Percentiles rank a stretch among this genome's conserved stretches.
Evolutionary conservation across 2,113 vertebrate species (phyloP).

Genomic region (Cygnus atratus): DNA sequence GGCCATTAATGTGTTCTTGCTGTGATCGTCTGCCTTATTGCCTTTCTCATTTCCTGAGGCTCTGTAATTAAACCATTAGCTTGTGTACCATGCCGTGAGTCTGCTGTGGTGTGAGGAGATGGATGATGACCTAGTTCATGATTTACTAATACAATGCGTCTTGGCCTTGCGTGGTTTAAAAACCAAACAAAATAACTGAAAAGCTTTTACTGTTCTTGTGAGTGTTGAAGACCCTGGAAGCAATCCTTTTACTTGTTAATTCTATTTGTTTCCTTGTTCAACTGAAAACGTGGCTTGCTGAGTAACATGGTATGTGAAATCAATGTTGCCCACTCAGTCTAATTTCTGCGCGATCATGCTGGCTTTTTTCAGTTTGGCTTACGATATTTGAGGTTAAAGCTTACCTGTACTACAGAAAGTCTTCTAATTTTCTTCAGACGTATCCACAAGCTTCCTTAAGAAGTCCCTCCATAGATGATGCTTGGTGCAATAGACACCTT

Average conservation of each 20-base stretch:
- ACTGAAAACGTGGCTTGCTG: not conserved
- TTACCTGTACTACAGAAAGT: not conserved
- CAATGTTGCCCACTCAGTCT: not conserved
- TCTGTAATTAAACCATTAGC: conserved; percentile 72
- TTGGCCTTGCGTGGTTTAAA: not conserved
- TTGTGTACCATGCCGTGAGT: not conserved
- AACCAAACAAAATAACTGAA: not conserved
- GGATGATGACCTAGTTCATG: not conserved
- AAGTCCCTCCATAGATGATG: not conserved
- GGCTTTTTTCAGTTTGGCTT: not conserved
- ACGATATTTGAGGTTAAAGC: not conserved
- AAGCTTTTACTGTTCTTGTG: not conserved
- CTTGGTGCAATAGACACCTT: not conserved
- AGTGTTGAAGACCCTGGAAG: not conserved
- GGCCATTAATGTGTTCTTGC: conserved; percentile 66
- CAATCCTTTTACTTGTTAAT: not conserved
- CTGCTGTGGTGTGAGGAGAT: conserved; percentile 3
- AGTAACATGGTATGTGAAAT: not conserved
- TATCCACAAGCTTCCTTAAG: not conserved
- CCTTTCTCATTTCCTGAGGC: conserved; percentile 57
- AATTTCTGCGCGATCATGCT: not conserved
- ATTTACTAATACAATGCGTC: not conserved
- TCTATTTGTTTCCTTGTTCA: not conserved
- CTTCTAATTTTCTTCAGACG: not conserved
- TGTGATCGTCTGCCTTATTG: conserved; percentile 63